Conservation (phyloP, 1,140 invertebrate species). For the Meloidogyne exigua region DNA sequence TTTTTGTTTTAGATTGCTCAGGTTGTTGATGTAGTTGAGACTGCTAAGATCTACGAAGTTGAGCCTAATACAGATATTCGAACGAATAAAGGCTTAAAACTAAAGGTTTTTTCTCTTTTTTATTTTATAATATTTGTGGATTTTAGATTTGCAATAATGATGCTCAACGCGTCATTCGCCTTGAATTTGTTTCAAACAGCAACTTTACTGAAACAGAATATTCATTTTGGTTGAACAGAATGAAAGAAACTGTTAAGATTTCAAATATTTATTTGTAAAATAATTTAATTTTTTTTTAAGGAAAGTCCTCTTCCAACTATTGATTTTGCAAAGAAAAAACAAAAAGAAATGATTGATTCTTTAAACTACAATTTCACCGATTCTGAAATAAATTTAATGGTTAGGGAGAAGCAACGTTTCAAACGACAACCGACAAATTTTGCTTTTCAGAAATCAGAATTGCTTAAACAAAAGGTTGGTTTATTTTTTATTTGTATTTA, state of each 20-base stretch:
- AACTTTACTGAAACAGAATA: conserved; percentile 91
- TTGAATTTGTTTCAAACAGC: conserved; percentile 95
- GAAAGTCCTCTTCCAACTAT: conserved; percentile 78
- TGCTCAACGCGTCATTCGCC: conserved; percentile 80
- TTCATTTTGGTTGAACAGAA: conserved; percentile 84
- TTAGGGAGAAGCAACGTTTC: conserved; percentile 87
- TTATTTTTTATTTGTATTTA: conserved; percentile 13
- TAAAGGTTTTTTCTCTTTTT: conserved; percentile 65
- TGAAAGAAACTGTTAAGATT: conserved; percentile 65
- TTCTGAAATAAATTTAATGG: conserved; percentile 75
- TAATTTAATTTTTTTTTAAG: conserved; percentile 65
- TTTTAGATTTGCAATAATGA: conserved; percentile 64
- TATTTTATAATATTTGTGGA: conserved; percentile 29
- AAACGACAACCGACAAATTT: conserved; percentile 89
- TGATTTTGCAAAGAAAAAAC: conserved; percentile 80
- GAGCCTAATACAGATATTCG: conserved; percentile 70
- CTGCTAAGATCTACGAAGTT: conserved; percentile 86
- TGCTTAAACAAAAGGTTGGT: conserved; percentile 82
- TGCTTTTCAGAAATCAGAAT: conserved; percentile 88
- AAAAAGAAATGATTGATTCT: conserved; percentile 83
- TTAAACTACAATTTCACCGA: conserved; percentile 85
- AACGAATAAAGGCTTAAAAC: conserved; percentile 81
- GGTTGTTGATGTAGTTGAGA: conserved; percentile 91
- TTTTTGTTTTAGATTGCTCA: conserved; percentile 51
- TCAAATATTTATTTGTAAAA: background rate